Evolutionary conservation across 1,140 invertebrate species (phyloP), one percentile per base, ranked within the genome.

Genomic region (Drosophila arizonae): DNA sequence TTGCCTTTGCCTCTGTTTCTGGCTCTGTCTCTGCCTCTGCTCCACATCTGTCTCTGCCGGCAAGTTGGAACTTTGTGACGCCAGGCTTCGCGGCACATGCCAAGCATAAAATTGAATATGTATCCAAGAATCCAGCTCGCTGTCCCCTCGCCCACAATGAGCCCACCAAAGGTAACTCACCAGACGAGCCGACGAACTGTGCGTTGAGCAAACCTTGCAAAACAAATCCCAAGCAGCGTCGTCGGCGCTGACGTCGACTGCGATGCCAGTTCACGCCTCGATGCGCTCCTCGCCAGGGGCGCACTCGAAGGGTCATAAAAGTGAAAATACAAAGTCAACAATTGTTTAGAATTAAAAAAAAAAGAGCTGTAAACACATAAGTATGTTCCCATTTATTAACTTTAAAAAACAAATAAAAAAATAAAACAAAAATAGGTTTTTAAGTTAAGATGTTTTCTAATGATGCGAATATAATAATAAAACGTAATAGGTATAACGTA

Each of bases 31-130:
- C 6, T 52, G 51, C 65, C 43, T 15, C n/a, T 6, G 43, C n/a
- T 6, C 21, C 21, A 24, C 21, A 24, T 15, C 26, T 15, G 28
- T 17, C 8, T 45, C 13, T 15, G 13, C 13, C 43, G 0, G n/a
- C 0, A 6, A 45, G 43, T 50, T 46, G 66, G 43, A 85, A 87
- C 65, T 86, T 86, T 82, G 39, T 54, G 68, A 57, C 72, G 67
- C 66, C 67, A 74, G 72, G 76, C 79, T 82, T 79, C 69, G 84
- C 84, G 79, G 84, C 82, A 88, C 84, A 87, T 88, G 79, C 84
- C 82, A 87, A 87, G 84, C 82, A 88, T 87, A 88, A 87, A 87
- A 87, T 87, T 87, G 79, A 87, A 87, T 87, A 88, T 82, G 76
- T 87, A 86, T 87, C 82, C 62, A 65, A 84, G 72, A 84, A 48